Conservation (phyloP, 2,888 invertebrate species). For the Phyllotreta cruciferae region DNA sequence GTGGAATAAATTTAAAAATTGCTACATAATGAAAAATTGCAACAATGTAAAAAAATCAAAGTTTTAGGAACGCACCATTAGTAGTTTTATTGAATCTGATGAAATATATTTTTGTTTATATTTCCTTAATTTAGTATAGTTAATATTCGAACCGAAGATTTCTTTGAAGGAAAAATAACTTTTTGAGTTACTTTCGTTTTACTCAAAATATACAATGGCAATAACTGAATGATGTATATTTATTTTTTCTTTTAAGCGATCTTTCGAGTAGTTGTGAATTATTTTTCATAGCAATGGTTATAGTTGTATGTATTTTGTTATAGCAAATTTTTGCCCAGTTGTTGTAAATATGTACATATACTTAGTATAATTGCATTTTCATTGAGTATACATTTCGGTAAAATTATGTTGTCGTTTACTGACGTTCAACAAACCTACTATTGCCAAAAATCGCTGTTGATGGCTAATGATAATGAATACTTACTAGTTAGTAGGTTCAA, state of each 20-base stretch:
- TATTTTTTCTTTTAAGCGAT: slow-evolving; percentile 2
- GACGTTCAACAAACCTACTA: too few species aligned
- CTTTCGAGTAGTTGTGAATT: slow-evolving; percentile 10
- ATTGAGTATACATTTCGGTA: not conserved
- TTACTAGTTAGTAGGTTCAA: not conserved
- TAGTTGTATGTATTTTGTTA: slow-evolving; percentile 10
- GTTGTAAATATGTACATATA: slow-evolving; percentile 21
- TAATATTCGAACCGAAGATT: not conserved
- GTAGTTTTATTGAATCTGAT: slow-evolving; percentile 9
- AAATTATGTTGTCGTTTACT: not conserved
- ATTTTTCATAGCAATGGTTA: slow-evolving; percentile 5
- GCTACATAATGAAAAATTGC: not conserved
- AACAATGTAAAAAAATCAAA: slow-evolving; percentile 12
- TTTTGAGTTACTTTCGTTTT: not conserved
- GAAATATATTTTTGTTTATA: not conserved
- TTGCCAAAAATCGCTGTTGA: not conserved
- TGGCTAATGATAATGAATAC: not conserved
- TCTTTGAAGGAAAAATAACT: slow-evolving; percentile 9
- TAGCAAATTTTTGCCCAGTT: slow-evolving; percentile 10
- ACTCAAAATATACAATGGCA: not conserved
- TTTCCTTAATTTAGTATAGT: slow-evolving; percentile 2
- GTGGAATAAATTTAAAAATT: too few species aligned
- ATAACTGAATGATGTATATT: not conserved
- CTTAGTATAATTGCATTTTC: slow-evolving; percentile 7
- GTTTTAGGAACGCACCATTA: slow-evolving; percentile 8